These are phyloP conservation scores for Pseudomyrmex sp. DNA, from an alignment of 1,140 invertebrate genomes.

Conservation along the genomic window DNA sequence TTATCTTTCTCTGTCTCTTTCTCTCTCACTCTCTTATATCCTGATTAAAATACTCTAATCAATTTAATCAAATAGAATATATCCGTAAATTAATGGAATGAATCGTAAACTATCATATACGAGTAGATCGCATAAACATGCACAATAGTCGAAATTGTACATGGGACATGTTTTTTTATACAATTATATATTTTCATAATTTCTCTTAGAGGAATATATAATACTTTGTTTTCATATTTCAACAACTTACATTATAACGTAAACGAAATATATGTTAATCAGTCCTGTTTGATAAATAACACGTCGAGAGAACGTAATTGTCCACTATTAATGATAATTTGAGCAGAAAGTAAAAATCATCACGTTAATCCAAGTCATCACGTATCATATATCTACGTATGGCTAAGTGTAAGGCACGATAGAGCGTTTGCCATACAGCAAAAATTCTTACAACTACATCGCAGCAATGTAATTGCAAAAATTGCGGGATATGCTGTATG, in stretches of 20 bases:
- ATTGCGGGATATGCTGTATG: too few relatives aligned
- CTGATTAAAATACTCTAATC: constrained; percentile 7
- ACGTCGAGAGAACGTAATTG: background rate
- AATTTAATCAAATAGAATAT: constrained; percentile 33
- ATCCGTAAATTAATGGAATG: constrained; percentile 21
- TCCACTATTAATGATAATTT: constrained; percentile 56
- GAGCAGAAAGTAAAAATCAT: constrained; percentile 58
- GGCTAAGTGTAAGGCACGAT: constrained; percentile 71
- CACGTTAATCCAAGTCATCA: constrained; percentile 44
- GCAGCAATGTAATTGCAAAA: too few relatives aligned
- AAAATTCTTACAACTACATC: too few relatives aligned
- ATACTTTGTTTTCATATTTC: background rate
- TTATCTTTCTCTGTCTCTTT: background rate
- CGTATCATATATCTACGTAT: constrained; percentile 52
- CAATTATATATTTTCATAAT: background rate
- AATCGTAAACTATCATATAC: constrained; percentile 24
- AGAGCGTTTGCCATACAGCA: constrained; percentile 44
- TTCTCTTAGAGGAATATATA: background rate
- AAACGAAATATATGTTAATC: constrained; percentile 16
- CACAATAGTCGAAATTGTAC: too few relatives aligned
- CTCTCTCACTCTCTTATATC: background rate
- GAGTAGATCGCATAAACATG: background rate
- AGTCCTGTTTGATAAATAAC: constrained; percentile 32
- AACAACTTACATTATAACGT: constrained; percentile 12
- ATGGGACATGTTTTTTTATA: too few relatives aligned